Evolutionary conservation across 1,140 invertebrate genomes (phyloP).

Genomic region (Atta colombica): DNA sequence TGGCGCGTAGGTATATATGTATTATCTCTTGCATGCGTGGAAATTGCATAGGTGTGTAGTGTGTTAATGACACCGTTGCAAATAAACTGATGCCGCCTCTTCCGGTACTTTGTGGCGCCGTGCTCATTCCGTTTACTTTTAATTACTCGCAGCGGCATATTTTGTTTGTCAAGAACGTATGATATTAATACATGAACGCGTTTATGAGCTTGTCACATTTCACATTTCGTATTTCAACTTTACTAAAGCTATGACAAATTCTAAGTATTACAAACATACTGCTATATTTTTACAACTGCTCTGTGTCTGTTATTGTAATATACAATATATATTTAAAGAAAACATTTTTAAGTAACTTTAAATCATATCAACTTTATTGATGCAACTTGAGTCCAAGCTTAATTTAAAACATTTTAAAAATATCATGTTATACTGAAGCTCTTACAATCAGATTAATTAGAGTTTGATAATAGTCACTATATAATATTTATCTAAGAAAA

Average conservation of each 20-base stretch:
- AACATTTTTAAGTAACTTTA: neutral
- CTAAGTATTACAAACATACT: no score
- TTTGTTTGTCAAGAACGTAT: neutral
- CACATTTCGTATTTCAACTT: neutral
- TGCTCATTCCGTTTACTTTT: neutral
- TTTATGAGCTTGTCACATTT: neutral
- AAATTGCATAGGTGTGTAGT: conserved; percentile 20
- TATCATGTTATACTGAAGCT: neutral
- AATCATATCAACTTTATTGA: neutral
- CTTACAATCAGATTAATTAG: neutral
- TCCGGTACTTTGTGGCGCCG: conserved; percentile 3
- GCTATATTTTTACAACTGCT: neutral
- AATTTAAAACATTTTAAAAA: neutral
- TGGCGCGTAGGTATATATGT: conserved; percentile 13
- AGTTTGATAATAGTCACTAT: neutral
- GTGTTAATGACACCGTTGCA: conserved; percentile 31
- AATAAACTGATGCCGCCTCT: conserved; percentile 24
- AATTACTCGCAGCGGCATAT: conserved; percentile 10
- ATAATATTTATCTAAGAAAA: conserved; percentile 7
- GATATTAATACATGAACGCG: neutral
- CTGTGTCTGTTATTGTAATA: neutral
- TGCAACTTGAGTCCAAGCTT: neutral
- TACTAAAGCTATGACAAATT: neutral
- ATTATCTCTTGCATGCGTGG: neutral
- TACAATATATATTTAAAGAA: neutral